These are phyloP conservation scores for Temnopleurus reevesii DNA, from an alignment of 53 echinoderm and acorn worm species.

Conservation along the genomic window DNA sequence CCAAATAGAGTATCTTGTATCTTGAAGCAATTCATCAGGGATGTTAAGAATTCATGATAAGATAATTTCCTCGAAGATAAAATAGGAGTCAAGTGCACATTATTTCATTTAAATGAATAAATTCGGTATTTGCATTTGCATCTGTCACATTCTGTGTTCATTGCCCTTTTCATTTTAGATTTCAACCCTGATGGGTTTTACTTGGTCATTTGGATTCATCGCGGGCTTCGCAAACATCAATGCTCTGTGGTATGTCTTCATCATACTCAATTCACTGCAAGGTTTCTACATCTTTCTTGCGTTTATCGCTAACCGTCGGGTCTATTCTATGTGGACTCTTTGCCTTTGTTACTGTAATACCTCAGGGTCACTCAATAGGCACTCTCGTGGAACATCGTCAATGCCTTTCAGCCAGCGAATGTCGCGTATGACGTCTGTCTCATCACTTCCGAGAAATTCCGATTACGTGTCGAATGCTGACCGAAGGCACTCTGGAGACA, in stretches of 20 bases:
- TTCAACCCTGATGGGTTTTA: conserved; percentile 73
- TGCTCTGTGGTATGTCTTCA: conserved; percentile 79
- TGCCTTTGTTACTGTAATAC: conserved; percentile 44
- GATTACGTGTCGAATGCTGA: neutral
- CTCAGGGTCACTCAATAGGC: neutral
- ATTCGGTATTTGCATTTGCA: too few species aligned
- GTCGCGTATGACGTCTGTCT: conserved; percentile 39
- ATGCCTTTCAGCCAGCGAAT: conserved; percentile 27
- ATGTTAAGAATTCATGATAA: too few species aligned
- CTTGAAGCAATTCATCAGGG: too few species aligned
- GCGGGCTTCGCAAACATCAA: conserved; percentile 69
- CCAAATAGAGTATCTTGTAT: too few species aligned
- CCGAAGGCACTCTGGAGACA: neutral
- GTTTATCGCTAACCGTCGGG: conserved; percentile 65
- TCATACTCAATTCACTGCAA: conserved; percentile 76
- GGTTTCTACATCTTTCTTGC: conserved; percentile 78
- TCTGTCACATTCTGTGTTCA: neutral
- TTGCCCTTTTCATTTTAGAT: conserved; percentile 36
- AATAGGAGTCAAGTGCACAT: too few species aligned
- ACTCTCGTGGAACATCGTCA: conserved; percentile 45
- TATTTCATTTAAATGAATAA: too few species aligned
- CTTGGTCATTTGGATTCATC: conserved; percentile 78
- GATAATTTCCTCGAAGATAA: too few species aligned
- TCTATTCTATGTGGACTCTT: conserved; percentile 59
- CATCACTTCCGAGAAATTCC: conserved; percentile 23